Base-by-base conservation (phyloP, 2,888 invertebrate genomes). In the Caenorhabditis imperialis region DNA sequence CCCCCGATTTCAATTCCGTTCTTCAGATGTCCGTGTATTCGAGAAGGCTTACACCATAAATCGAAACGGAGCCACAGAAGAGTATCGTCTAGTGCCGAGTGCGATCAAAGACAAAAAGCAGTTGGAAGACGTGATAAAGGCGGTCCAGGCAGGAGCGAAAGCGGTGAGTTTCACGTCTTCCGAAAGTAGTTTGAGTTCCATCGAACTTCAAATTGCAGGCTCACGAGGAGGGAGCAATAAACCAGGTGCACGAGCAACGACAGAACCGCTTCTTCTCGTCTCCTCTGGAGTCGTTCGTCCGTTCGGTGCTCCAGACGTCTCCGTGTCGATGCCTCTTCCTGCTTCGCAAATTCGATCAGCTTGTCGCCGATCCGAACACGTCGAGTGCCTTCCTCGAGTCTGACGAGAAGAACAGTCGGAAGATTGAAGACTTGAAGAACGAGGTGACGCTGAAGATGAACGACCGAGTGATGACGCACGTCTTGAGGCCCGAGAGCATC, bases 1-100 rank as follows among this genome's bases (percentile, higher is more conserved):
- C 23, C 14, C 12, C 25, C 14, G 25, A 10, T 25, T n/a, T 1
- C 2, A 25, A 10, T 42, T 33, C 22, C 23, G 35, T 53, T 53
- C 55, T 75, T 65, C 88, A 47, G 89, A 89, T 81, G 88, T 88
- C 0, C 82, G 85, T 30, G 72, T 88, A 0, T 81, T 90, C 27
- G 83, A 86, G 27, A 85, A 89, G 20, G 89, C 88, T 86, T 90
- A 90, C 75, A 75, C 81, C n/a, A 81, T 88, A 50, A 89, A 90
- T 65, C 84, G 88, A 38, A 89, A 89, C 72, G 55, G 81, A 12
- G 47, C 76, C 38, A 58, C 75, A 12, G 76, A 76, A 27, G 78
- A 78, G 45, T 86, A 85, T 67, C 77, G 77, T 35, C 71, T 86
- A 2, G 75, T 53, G 22, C 51, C 67, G n/a, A 40, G 57, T 3